phyloP scores from a whole-genome alignment of 2,113 vertebrate genomes.

The Prunella fulvescens region DNA sequence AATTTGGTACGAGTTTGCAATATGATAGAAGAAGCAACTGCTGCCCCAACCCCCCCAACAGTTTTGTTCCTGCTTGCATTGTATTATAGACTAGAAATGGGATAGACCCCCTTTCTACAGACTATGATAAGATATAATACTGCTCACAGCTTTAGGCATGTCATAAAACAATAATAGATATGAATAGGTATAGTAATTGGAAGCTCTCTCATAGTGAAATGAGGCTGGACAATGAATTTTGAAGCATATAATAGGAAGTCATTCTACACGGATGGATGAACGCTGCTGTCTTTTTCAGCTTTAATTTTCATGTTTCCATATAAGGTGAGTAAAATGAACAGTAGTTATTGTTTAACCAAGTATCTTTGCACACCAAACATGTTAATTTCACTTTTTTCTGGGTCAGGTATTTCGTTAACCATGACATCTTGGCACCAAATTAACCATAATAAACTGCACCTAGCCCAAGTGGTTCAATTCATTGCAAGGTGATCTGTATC shows the following conservation, averaged over 20 bases:
- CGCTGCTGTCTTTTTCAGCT: background rate
- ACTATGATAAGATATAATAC: background rate
- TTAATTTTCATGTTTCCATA: conserved; percentile 8
- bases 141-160: background rate
- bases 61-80: background rate
- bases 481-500: background rate
- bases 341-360: conserved; percentile 10
- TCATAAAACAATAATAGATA: conserved; percentile 14
- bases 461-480: background rate
- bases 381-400: conserved; percentile 11
- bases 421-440: background rate
- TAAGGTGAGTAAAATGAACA: background rate
- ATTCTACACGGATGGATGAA: background rate
- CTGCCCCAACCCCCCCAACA: accelerated
- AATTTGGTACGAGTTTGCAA: background rate
- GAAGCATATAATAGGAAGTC: conserved; percentile 7
- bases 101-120: background rate
- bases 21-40: background rate
- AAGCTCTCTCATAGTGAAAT: conserved; percentile 12
- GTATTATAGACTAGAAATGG: background rate
- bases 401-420: background rate
- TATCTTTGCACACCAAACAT: background rate
- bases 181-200: conserved; percentile 16
- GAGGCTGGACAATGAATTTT: conserved; percentile 29
- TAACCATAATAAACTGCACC: background rate